phyloP scores from a whole-genome alignment of 2,113 vertebrate genomes.

The Corythornis vintsioides region DNA sequence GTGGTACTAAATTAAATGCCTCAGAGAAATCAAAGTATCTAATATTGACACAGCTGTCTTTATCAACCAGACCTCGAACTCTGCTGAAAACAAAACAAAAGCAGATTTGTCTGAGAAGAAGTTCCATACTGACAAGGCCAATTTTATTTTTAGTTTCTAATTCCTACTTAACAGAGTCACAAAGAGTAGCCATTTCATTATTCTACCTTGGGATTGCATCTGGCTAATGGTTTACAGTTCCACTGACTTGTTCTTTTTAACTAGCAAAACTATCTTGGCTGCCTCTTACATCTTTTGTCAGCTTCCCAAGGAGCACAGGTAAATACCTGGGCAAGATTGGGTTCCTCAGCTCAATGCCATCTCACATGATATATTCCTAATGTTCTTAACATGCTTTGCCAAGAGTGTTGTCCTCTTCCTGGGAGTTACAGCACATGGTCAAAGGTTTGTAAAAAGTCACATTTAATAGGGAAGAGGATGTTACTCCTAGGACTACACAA shows the following conservation, averaged over 20 bases:
- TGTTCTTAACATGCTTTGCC: accelerated
- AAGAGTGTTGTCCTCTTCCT: neutral
- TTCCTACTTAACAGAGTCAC: neutral
- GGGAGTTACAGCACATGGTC: neutral
- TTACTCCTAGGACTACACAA: neutral
- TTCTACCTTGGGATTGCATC: neutral
- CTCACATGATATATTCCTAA: neutral
- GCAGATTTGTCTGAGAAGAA: neutral
- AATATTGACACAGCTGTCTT: conserved; percentile 2
- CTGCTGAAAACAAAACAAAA: conserved; percentile 14
- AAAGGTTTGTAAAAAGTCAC: neutral
- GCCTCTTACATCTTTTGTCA: neutral
- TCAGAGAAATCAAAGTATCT: conserved; percentile 18
- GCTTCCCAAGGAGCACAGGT: neutral
- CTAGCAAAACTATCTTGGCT: neutral
- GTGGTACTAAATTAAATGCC: conserved; percentile 15
- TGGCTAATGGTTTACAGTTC: neutral
- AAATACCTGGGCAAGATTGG: neutral
- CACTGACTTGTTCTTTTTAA: neutral
- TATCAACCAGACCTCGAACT: neutral
- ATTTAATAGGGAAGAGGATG: neutral
- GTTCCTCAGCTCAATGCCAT: neutral
- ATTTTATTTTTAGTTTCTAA: neutral
- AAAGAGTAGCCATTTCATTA: neutral
- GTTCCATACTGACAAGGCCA: neutral